Evolutionary conservation across 2,797 vertebrate species (phyloP).

Genomic region (Sebastes ruberrimus): DNA sequence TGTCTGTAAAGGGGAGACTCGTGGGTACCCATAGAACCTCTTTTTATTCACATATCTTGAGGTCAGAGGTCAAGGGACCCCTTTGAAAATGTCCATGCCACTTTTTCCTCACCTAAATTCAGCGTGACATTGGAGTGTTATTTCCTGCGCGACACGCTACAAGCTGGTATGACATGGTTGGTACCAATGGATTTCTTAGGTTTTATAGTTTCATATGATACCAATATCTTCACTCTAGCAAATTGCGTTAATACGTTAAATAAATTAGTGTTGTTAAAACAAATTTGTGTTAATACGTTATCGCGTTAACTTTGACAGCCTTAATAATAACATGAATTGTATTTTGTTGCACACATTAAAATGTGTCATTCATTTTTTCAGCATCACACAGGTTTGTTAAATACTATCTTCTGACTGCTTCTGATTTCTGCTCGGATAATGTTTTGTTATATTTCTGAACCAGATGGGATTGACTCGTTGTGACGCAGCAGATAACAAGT

Average conservation of each 20-base stretch:
- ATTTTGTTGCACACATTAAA: neutral
- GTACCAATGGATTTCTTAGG: neutral
- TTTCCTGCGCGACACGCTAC: neutral
- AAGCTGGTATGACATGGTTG: neutral
- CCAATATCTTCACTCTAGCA: neutral
- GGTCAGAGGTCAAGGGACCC: neutral
- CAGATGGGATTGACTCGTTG: conserved; percentile 1
- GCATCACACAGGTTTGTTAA: neutral
- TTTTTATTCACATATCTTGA: neutral
- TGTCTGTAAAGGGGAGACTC: too few species aligned
- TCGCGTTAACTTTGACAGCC: too few species aligned
- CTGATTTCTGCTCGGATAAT: neutral
- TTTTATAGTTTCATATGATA: neutral
- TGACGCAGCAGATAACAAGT: neutral
- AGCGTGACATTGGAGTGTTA: neutral
- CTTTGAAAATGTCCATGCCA: neutral
- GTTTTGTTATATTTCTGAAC: neutral
- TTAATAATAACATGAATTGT: neutral
- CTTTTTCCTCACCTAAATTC: neutral
- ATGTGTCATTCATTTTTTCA: neutral
- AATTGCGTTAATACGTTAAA: neutral
- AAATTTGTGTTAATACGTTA: neutral
- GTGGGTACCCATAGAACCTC: too few species aligned
- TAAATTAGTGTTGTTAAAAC: neutral
- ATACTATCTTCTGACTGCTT: neutral